Evolutionary conservation across 2,888 invertebrate species (phyloP).

Genomic region (Andrena flavipes): DNA sequence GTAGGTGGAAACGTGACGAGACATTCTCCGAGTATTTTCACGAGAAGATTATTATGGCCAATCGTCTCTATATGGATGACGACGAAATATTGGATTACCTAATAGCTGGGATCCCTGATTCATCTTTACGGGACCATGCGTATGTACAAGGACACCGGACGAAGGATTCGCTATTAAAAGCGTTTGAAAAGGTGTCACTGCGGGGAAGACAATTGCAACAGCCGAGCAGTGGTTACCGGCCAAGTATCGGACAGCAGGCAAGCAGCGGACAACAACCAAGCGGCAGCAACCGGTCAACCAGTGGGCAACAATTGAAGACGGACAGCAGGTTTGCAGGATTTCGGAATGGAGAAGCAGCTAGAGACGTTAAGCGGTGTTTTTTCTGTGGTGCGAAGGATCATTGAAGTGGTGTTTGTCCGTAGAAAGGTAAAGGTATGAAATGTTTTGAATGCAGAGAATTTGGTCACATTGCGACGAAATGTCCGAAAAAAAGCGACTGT

Average conservation of each 20-base stretch:
- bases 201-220: neutral
- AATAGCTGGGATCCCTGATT: slow-evolving; percentile 10
- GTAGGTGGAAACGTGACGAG: neutral
- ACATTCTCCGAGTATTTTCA: slow-evolving; percentile 1
- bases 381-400: neutral
- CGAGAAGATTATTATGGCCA: slow-evolving; percentile 6
- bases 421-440: neutral
- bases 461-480: neutral
- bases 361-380: neutral
- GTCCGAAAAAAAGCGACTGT: neutral
- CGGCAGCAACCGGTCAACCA: neutral
- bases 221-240: no score
- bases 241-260: neutral
- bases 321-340: neutral
- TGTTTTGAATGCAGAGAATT: slow-evolving; percentile 11
- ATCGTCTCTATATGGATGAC: neutral
- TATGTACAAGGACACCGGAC: slow-evolving; percentile 1
- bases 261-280: neutral
- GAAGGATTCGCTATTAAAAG: neutral
- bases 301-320: neutral
- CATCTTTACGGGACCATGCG: slow-evolving; percentile 6
- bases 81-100: slow-evolving; percentile 4
- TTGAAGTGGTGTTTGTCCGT: neutral
- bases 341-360: neutral
- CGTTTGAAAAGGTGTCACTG: slow-evolving; percentile 7